These are phyloP conservation scores for Promerops cafer DNA, from an alignment of 2,113 vertebrate genomes.

Conservation along the genomic window DNA sequence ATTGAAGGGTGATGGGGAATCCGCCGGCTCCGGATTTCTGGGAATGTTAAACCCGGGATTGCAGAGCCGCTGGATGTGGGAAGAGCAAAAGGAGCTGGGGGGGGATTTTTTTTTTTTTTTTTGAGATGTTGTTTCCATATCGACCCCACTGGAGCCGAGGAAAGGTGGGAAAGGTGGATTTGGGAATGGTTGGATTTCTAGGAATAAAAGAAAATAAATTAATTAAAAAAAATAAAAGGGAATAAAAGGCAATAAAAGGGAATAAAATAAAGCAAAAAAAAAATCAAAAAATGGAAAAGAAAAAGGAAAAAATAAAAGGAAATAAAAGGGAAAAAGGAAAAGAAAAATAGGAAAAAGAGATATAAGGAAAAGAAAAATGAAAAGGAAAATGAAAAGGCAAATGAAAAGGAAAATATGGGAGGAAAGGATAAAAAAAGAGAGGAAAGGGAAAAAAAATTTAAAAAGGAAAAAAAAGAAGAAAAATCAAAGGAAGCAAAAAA, in stretches of 20 bases:
- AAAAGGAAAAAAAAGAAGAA: no score
- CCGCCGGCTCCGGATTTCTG: neutral
- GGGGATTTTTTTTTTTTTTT: neutral
- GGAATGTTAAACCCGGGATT: neutral
- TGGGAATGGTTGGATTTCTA: neutral
- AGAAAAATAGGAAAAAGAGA: neutral
- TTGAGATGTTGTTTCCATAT: neutral
- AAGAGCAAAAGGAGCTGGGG: neutral
- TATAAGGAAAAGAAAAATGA: neutral
- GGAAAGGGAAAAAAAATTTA: neutral
- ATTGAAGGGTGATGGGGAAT: neutral
- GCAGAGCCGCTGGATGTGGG: neutral
- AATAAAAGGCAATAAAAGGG: neutral
- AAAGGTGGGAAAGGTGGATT: neutral
- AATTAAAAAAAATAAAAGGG: neutral
- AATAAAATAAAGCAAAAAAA: no score
- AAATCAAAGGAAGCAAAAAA: neutral
- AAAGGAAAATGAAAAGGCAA: neutral
- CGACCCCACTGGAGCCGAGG: neutral
- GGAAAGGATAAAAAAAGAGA: neutral
- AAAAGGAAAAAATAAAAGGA: neutral
- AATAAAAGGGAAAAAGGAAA: neutral
- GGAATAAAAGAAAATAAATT: neutral
- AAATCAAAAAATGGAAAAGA: fast-evolving
- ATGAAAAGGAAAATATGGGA: neutral